A percentile compares a stretch with the other conserved stretches of the same genome.
phyloP scores from a whole-genome alignment of 2,888 invertebrate genomes.

The Nasonia oneida region DNA sequence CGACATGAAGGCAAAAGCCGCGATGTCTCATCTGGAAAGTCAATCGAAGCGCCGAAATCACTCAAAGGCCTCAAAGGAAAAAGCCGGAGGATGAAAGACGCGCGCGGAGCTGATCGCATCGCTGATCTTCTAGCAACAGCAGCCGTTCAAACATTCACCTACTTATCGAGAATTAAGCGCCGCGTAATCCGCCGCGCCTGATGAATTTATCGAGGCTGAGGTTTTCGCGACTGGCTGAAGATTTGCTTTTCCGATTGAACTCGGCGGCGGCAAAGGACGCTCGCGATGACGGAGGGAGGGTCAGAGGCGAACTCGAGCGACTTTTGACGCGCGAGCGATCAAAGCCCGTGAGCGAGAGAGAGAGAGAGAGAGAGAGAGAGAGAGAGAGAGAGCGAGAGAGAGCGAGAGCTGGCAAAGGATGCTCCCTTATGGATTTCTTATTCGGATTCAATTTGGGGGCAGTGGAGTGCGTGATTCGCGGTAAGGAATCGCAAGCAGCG shows the following conservation, averaged over 20 bases:
- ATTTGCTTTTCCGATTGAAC: slow-evolving; percentile 78
- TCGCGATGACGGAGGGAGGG: slow-evolving; percentile 16
- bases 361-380: slow-evolving; percentile 30
- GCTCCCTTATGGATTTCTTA: slow-evolving; percentile 77
- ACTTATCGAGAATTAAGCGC: slow-evolving; percentile 62
- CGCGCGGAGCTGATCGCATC: slow-evolving; percentile 57
- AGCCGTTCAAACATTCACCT: slow-evolving; percentile 61
- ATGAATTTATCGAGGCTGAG: slow-evolving; percentile 69
- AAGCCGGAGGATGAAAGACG: slow-evolving; percentile 53
- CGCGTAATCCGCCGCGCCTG: slow-evolving; percentile 67
- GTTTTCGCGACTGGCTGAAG: slow-evolving; percentile 71
- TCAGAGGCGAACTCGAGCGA: slow-evolving; percentile 67
- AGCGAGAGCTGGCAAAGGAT: slow-evolving; percentile 74
- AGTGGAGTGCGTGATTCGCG: slow-evolving; percentile 72
- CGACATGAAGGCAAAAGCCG: slow-evolving; percentile 23
- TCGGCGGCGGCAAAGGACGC: slow-evolving; percentile 67
- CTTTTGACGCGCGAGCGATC: slow-evolving; percentile 77
- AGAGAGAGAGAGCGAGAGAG: slow-evolving; percentile 39
- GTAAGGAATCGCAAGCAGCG: slow-evolving; percentile 50
- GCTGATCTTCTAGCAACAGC: slow-evolving; percentile 34
- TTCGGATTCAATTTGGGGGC: slow-evolving; percentile 76
- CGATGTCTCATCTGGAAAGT: not conserved
- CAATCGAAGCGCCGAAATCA: slow-evolving; percentile 41
- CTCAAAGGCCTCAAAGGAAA: slow-evolving; percentile 46
- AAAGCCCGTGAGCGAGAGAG: slow-evolving; percentile 69